Base-by-base conservation (phyloP, 2,888 invertebrate genomes). In the Ormyrus pomaceus region DNA sequence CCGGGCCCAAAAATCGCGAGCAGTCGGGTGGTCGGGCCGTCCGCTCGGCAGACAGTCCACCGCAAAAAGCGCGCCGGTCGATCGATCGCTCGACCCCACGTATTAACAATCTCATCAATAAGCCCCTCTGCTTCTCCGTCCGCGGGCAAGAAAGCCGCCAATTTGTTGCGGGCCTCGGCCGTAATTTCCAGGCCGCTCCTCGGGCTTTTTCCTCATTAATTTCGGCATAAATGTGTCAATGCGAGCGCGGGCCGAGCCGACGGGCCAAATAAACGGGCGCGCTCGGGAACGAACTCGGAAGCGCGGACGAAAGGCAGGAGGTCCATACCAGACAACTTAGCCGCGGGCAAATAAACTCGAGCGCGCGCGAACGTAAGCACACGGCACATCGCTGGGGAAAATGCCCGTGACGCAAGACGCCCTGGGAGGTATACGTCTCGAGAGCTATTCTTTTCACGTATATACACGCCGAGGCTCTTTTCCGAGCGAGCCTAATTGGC, bases 81-180 rank as follows among this genome's bases (percentile, higher is more conserved):
- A 84, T 83, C 85, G 82, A 82, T 86, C 86, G 87, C 85, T 84
- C 83, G 86, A 86, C 87, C 88, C 84, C 86, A 86, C 87, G 88
- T 88, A 89, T 89, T 90, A 89, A 90, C 89, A 89, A 90, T 90
- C 89, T 88, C 90, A 89, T 89, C 89, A 87, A 89, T 90, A 89
- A 90, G 87, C 85, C 86, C 83, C 77, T 82, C 77, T 82, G 79
- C 79, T 79, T 71, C 78, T 11, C 2, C 2, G 48, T 45, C 61
- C 10, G 65, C 61, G 11, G 69, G 83, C 87, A 88, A 88, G 87
- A 89, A 88, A 87, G 86, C 87, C 84, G 84, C 84, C 88, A 88
- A 88, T 88, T 89, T 89, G 89, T 89, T 88, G 87, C 51, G 46
- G 84, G 85, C 62, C 53, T 9, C 50, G 77, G 50, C 66, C 58